A percentile compares a stretch with the other conserved stretches of the same genome.
Evolutionary conservation across 2,797 vertebrate species (phyloP).

Genomic region (Poeciliopsis turneri): DNA sequence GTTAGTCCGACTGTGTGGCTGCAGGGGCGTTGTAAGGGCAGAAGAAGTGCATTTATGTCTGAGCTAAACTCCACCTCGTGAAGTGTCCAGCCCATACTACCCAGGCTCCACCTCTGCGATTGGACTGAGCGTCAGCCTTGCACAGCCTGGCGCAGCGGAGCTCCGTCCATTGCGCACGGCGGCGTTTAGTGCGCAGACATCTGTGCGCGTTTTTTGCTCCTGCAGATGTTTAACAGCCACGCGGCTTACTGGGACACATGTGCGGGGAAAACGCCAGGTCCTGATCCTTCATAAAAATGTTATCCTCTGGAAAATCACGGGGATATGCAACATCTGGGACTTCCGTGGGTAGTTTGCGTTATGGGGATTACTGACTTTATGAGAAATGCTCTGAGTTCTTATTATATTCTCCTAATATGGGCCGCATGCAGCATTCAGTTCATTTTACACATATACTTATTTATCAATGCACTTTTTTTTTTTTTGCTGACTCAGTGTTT

Average conservation of each 20-base stretch:
- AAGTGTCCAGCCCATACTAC: conserved; percentile 46
- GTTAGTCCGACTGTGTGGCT: conserved; percentile 35
- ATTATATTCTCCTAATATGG: not conserved
- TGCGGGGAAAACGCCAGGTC: conserved; percentile 4
- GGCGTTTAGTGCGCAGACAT: conserved; percentile 21
- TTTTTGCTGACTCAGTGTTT: not conserved
- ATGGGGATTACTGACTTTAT: not conserved
- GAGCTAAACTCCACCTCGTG: conserved; percentile 71
- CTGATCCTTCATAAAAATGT: conserved; percentile 15
- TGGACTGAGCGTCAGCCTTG: conserved; percentile 39
- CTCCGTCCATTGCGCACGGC: not conserved
- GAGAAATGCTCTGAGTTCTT: not conserved
- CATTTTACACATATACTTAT: not conserved
- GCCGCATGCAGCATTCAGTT: not conserved
- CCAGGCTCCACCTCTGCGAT: conserved; percentile 20
- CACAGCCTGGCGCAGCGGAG: not conserved
- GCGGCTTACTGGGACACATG: conserved; percentile 21
- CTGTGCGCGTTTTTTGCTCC: conserved; percentile 2
- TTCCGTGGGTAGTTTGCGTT: not conserved
- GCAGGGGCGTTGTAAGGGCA: conserved; percentile 30
- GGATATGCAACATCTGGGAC: not conserved
- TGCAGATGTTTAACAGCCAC: conserved; percentile 8
- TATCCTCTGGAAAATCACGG: conserved; percentile 21
- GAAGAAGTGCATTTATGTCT: conserved; percentile 63
- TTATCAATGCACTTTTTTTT: not conserved